Evolutionary conservation across 1,140 invertebrate species (phyloP), one percentile per base, ranked within the genome.

Genomic region (Nephila pilipes): DNA sequence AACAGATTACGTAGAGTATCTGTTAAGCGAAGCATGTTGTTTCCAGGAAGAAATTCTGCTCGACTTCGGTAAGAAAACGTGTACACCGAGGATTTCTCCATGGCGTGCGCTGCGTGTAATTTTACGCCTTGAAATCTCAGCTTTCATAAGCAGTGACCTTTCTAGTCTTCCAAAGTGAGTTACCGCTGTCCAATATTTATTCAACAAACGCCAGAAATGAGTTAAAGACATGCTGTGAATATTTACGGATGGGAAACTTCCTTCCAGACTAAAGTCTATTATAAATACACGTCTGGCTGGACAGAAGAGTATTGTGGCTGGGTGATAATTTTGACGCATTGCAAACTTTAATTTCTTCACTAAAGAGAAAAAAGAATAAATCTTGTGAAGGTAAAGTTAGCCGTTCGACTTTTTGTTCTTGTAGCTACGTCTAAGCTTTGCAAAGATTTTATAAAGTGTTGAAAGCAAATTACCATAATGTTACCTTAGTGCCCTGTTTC

Each of bases 121-220:
- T 75, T 36, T 29, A 75, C 32, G 29, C 69, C 16, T 36, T 75
- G 69, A 75, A 25, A 75, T 75, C 18, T 29, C 25, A 14, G 69
- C 25, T 36, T 75, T 36, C 36, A 29, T 32, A 5, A 32, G 69
- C 25, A 75, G 69, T 75, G 69, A 75, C 69, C 69, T 75, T 75
- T 16, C 18, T 18, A 32, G 14, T 22, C 29, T 0, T 20, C 69
- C 36, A 6, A 1, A 18, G 16, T 16, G 32, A 75, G 69, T 75
- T 18, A 75, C 69, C 69, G 32, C 29, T 75, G 14, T 75, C 69
- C 69, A 32, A 75, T 75, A 75, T 75, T 75, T 75, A 32, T 75
- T 75, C 69, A 32, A 29, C 29, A 20, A 29, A 75, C 16, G 69
- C 29, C 32, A 32, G 16, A 20, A 75, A 75, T 75, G 69, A 6